Conservation (phyloP, 2,113 vertebrate genomes). For the Equus przewalskii region DNA sequence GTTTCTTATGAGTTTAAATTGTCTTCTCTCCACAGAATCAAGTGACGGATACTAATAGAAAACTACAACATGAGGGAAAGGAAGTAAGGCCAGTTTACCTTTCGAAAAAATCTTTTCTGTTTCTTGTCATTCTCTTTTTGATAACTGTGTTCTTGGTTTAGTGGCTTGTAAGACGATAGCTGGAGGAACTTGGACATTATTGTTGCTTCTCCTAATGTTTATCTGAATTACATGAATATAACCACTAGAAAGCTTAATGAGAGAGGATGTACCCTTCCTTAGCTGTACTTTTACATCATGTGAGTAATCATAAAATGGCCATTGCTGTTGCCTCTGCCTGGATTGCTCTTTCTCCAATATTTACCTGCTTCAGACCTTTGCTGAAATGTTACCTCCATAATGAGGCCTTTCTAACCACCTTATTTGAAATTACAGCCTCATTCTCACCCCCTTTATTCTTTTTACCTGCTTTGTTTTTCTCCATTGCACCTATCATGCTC, state of each 20-base stretch:
- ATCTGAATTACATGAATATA: slow-evolving; percentile 25
- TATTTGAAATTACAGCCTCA: not conserved
- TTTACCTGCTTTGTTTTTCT: slow-evolving; percentile 45
- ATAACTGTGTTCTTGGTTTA: slow-evolving; percentile 47
- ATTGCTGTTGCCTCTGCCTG: not conserved
- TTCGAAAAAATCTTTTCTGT: slow-evolving; percentile 57
- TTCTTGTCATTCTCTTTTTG: slow-evolving; percentile 55
- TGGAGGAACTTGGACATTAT: slow-evolving; percentile 15
- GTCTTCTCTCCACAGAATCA: slow-evolving; percentile 90
- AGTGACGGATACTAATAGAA: slow-evolving; percentile 96
- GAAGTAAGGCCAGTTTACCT: slow-evolving; percentile 87
- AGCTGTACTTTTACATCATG: not conserved
- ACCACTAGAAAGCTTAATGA: not conserved
- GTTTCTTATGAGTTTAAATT: slow-evolving; percentile 76
- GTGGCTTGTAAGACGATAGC: slow-evolving; percentile 36
- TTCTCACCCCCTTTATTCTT: not conserved
- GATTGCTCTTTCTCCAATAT: not conserved
- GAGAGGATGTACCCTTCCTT: not conserved
- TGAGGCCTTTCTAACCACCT: not conserved
- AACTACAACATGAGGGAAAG: slow-evolving; percentile 95
- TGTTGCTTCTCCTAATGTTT: slow-evolving; percentile 40
- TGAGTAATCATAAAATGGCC: not conserved
- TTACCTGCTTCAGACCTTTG: not conserved
- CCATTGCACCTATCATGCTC: not conserved
- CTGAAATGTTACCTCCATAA: not conserved